Percentiles rank a stretch among this genome's conserved stretches.
Evolutionary conservation across 2,888 invertebrate genomes (phyloP).

Genomic region (Rhamphomyia laevipes): DNA sequence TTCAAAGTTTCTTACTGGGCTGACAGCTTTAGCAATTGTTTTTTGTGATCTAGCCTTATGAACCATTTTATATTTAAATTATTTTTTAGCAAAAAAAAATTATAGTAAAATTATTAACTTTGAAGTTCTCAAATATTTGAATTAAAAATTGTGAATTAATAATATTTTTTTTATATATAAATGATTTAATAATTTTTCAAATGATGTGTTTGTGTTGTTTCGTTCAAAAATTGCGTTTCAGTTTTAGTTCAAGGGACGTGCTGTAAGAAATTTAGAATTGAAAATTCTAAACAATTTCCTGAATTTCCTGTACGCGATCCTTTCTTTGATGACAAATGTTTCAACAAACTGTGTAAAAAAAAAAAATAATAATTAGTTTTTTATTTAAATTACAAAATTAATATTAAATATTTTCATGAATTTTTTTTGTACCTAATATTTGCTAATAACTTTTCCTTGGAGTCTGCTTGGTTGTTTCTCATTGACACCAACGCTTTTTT

Average conservation of each 20-base stretch:
- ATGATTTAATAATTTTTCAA: too few species aligned
- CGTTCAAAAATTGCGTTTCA: not conserved
- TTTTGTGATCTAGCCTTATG: slow-evolving; percentile 11
- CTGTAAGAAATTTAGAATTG: slow-evolving; percentile 34
- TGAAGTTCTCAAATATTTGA: not conserved
- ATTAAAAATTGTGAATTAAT: too few species aligned
- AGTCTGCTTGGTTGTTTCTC: slow-evolving; percentile 20
- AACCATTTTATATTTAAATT: slow-evolving; percentile 8
- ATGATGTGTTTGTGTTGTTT: slow-evolving; percentile 4
- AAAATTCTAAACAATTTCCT: slow-evolving; percentile 34
- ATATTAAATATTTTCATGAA: not conserved
- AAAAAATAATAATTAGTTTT: not conserved
- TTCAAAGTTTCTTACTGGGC: slow-evolving; percentile 9
- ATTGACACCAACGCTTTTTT: slow-evolving; percentile 14
- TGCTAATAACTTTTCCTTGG: slow-evolving; percentile 32
- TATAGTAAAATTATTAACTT: not conserved
- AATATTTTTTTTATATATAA: too few species aligned
- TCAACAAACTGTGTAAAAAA: slow-evolving; percentile 26
- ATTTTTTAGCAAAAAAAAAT: not conserved
- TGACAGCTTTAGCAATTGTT: slow-evolving; percentile 9
- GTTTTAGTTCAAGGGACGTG: slow-evolving; percentile 33
- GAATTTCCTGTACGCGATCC: slow-evolving; percentile 37
- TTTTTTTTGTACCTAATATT: slow-evolving; percentile 31
- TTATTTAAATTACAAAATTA: not conserved
- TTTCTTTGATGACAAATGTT: slow-evolving; percentile 30